A percentile compares a stretch with the other conserved stretches of the same genome.
These are phyloP conservation scores for Octodon degus DNA, from an alignment of 2,113 vertebrate species.

Conservation along the genomic window DNA sequence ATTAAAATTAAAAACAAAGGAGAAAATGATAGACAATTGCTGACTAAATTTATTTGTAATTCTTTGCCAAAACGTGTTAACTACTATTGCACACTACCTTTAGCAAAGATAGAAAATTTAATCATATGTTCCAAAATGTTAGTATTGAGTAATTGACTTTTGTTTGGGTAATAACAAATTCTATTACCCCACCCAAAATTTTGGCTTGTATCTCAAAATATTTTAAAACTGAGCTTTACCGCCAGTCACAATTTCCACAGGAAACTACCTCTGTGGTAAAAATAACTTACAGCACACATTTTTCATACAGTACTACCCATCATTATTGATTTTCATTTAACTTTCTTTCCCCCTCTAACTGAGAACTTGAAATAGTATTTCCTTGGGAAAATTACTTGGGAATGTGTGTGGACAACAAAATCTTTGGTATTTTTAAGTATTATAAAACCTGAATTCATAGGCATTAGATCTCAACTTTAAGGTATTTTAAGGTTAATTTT, in stretches of 20 bases:
- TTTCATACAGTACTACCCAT: slow-evolving; percentile 50
- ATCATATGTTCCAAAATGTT: slow-evolving; percentile 49
- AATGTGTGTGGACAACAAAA: slow-evolving; percentile 54
- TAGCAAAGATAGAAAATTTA: slow-evolving; percentile 45
- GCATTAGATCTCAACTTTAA: slow-evolving; percentile 40
- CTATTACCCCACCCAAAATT: slow-evolving; percentile 61
- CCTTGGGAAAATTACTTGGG: slow-evolving; percentile 65
- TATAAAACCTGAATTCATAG: slow-evolving; percentile 51
- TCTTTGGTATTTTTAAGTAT: slow-evolving; percentile 58
- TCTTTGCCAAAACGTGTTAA: not conserved
- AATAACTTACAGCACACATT: slow-evolving; percentile 62
- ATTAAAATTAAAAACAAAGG: slow-evolving; percentile 6
- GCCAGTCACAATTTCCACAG: slow-evolving; percentile 74
- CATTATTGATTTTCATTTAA: slow-evolving; percentile 72
- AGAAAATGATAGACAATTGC: slow-evolving; percentile 14
- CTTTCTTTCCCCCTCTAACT: slow-evolving; percentile 1
- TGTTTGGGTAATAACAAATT: slow-evolving; percentile 49
- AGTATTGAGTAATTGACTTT: slow-evolving; percentile 59
- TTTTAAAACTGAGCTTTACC: slow-evolving; percentile 65
- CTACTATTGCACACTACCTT: slow-evolving; percentile 8
- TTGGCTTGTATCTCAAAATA: slow-evolving; percentile 75
- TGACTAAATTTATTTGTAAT: slow-evolving; percentile 15
- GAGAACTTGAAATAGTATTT: slow-evolving; percentile 61
- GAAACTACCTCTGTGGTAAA: slow-evolving; percentile 74
- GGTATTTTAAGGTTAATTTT: slow-evolving; percentile 19